Evolutionary conservation across 2,797 vertebrate species (phyloP).

Genomic region (Pogonophryne albipinna): DNA sequence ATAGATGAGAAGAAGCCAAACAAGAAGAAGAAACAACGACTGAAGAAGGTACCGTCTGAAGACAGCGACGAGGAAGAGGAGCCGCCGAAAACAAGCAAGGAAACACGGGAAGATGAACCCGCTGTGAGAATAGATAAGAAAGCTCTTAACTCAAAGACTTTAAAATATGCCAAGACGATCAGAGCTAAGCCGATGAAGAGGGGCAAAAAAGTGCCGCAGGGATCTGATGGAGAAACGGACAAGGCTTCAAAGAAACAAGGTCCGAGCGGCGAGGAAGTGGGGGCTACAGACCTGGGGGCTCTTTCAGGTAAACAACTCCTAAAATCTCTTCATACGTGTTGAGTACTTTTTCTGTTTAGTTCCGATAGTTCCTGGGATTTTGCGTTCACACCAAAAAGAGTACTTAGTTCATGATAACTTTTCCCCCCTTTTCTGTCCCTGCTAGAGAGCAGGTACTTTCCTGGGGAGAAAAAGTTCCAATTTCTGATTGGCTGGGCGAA

Average conservation of each 20-base stretch:
- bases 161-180: conserved; percentile 34
- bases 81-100: conserved; percentile 5
- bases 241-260: conserved; percentile 13
- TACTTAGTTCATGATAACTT: no score
- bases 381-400: no score
- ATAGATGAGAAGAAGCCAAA: conserved; percentile 37
- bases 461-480: no score
- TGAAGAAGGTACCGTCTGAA: conserved; percentile 35
- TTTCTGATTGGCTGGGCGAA: no score
- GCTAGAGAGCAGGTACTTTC: no score
- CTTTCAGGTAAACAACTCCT: conserved; percentile 48
- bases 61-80: conserved; percentile 16
- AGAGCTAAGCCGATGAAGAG: conserved; percentile 29
- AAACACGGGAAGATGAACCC: neutral
- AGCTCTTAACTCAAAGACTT: conserved; percentile 31
- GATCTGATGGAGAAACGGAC: conserved; percentile 19
- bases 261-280: neutral
- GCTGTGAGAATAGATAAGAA: conserved; percentile 23
- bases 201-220: conserved; percentile 9
- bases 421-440: no score
- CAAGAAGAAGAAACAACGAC: conserved; percentile 35
- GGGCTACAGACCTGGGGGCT: neutral
- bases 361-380: no score
- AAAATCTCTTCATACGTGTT: neutral
- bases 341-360: no score